phyloP scores from a whole-genome alignment of 2,888 invertebrate genomes.

The Schizotus pectinicornis region DNA sequence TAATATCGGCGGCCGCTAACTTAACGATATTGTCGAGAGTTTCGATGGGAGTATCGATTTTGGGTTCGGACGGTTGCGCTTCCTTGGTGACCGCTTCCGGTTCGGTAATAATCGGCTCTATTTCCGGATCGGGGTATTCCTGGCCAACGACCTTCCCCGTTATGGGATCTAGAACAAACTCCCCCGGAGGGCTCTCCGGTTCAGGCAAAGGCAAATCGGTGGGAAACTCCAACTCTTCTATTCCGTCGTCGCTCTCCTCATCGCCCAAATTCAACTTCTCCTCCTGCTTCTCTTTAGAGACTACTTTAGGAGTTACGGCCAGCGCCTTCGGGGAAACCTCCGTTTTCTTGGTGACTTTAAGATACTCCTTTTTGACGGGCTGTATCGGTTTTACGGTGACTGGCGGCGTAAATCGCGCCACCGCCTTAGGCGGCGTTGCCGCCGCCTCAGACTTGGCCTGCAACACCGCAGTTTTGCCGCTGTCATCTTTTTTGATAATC shows the following conservation, averaged over 20 bases:
- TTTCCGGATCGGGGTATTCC: constrained; percentile 49
- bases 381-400: constrained; percentile 22
- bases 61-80: constrained; percentile 14
- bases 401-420: constrained; percentile 3
- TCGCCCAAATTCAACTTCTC: constrained; percentile 36
- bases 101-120: constrained; percentile 34
- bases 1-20: constrained; percentile 53
- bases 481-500: constrained; percentile 55
- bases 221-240: constrained; percentile 72
- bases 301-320: not conserved
- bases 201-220: constrained; percentile 62
- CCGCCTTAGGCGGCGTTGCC: constrained; percentile 16
- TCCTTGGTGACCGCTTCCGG: not conserved
- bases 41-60: constrained; percentile 24
- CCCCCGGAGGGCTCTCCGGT: constrained; percentile 70
- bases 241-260: constrained; percentile 62
- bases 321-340: not conserved
- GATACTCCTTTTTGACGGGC: constrained; percentile 31
- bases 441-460: constrained; percentile 38
- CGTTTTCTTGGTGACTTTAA: constrained; percentile 26
- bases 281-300: constrained; percentile 13
- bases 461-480: constrained; percentile 35
- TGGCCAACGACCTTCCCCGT: constrained; percentile 61
- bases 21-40: constrained; percentile 54
- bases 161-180: constrained; percentile 74